Base-by-base conservation (phyloP, 2,888 invertebrate genomes). In the Dolichomitus sp. region DNA sequence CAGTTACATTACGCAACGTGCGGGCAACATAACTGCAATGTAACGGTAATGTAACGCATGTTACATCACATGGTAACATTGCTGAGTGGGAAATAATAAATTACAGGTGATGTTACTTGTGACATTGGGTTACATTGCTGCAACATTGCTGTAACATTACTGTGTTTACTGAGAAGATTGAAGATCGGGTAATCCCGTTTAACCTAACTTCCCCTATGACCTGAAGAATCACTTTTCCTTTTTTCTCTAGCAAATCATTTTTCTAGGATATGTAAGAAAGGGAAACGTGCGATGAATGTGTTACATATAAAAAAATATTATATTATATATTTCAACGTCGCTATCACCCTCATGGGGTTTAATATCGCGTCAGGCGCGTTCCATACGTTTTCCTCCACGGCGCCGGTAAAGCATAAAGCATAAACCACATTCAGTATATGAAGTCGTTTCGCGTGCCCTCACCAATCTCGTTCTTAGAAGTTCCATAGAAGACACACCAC, bases 391-490 rank as follows among this genome's bases (percentile, higher is more conserved):
- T 4, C 14, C 54, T 52, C 23, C 23, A 11, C 27, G 12, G 14
- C 57, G 12, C 14, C 4, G 57, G 19, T 45, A 40, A 19, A 33
- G 52, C 33, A 48, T 11, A 23, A 63, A 40, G 23, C 54, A 61
- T 33, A 52, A 54, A 52, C 48, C 69, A 61, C 30, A 77, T 77
- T 23, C 37, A 50, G 42, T 70, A 70, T 70, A 77, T 61, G 40
- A 77, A 69, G 59, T 57, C n/a, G 45, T 77, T 76, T 59, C 37
- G 57, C n/a, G 19, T 50, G 50, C 57, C 66, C 23, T 76, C 27
- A 23, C 48, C 48, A 40, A 37, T 37, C 40, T 33, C n/a, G 7
- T 48, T 37, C 52, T 23, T 19, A 9, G 3, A 2, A 17, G 23
- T 4, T 27, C 27, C 54, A 54, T 54, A 27, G 37, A 37, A 19